A percentile compares a stretch with the other conserved stretches of the same genome.
These are phyloP conservation scores for Boulengerochromis microlepis DNA, from an alignment of 2,113 vertebrate species.

Conservation along the genomic window DNA sequence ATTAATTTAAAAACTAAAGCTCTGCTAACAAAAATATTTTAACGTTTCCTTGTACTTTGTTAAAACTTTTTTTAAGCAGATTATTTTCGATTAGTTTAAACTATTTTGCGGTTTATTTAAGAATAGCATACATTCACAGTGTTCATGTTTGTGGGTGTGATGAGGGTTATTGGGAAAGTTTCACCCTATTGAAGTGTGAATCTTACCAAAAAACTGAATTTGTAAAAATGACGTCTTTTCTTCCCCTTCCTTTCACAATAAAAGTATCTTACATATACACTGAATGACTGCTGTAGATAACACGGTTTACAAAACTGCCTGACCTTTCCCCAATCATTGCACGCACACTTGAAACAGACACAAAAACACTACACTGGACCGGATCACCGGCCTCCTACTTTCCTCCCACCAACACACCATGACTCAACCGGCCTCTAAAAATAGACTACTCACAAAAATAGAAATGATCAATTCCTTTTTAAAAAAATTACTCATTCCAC, in stretches of 20 bases:
- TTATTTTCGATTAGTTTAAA: background rate
- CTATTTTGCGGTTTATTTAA: background rate
- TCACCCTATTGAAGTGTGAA: background rate
- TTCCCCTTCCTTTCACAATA: background rate
- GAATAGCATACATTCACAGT: background rate
- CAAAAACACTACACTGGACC: background rate
- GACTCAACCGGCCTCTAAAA: slow-evolving; percentile 43
- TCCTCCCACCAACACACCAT: background rate
- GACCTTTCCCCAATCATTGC: background rate
- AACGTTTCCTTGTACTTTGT: background rate
- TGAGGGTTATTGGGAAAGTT: background rate
- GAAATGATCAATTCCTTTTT: background rate
- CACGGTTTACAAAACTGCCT: background rate
- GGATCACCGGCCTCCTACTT: background rate
- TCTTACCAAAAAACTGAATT: background rate
- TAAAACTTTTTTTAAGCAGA: background rate
- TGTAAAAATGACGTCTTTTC: background rate
- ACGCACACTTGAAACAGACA: background rate
- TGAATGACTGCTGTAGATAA: background rate
- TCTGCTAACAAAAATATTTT: background rate
- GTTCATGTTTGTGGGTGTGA: background rate
- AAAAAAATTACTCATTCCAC: background rate
- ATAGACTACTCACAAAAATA: slow-evolving; percentile 45
- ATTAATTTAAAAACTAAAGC: background rate
- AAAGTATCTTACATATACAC: background rate